A percentile compares a stretch with the other conserved stretches of the same genome.
These are phyloP conservation scores for Bettongia penicillata DNA, from an alignment of 2,113 vertebrate genomes.

Conservation along the genomic window DNA sequence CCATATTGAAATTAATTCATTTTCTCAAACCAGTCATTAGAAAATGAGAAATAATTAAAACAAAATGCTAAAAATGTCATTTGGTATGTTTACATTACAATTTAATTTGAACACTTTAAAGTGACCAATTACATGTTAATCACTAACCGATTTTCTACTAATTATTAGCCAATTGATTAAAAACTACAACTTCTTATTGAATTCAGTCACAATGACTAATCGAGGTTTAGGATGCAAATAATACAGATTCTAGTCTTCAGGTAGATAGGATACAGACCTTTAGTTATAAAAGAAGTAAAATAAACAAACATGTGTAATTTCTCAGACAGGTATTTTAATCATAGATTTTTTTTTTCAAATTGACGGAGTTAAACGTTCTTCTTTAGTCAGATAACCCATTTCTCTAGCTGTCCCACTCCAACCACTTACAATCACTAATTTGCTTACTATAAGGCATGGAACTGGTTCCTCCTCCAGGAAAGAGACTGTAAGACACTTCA, in stretches of 20 bases:
- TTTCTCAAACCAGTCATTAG: too few relatives aligned
- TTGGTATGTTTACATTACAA: neutral
- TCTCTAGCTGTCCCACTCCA: neutral
- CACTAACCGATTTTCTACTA: neutral
- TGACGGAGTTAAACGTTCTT: neutral
- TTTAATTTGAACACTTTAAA: neutral
- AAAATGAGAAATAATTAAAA: too few relatives aligned
- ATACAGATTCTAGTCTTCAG: neutral
- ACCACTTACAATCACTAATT: neutral
- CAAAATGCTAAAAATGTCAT: too few relatives aligned
- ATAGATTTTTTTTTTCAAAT: neutral
- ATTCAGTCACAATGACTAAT: neutral
- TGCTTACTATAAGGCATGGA: neutral
- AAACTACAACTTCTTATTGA: neutral
- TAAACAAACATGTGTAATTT: neutral
- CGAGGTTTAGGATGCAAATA: neutral
- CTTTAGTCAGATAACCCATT: neutral
- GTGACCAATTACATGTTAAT: neutral
- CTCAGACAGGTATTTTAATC: neutral
- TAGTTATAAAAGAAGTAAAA: neutral
- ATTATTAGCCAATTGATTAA: neutral
- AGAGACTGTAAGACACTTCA: neutral
- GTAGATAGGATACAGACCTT: neutral
- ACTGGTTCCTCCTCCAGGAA: neutral
- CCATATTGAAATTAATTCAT: too few relatives aligned